Evolutionary conservation across 2,797 vertebrate species (phyloP).

Genomic region (Poeciliopsis turneri): DNA sequence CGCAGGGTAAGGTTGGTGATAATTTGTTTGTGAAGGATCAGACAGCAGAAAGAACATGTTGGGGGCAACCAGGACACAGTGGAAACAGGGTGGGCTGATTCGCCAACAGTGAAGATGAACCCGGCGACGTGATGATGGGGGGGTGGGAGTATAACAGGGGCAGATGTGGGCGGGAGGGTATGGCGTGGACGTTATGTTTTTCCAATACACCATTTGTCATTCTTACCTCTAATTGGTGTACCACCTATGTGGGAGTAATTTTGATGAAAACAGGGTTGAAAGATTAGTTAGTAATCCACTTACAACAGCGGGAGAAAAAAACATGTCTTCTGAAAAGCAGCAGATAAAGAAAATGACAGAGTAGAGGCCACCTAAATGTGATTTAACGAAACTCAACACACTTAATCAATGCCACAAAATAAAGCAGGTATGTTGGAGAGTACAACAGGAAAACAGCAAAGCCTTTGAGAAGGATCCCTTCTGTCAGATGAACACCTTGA

Average conservation of each 20-base stretch:
- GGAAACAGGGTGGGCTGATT: constrained; percentile 22
- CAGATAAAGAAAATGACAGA: constrained; percentile 31
- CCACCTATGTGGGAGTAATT: constrained; percentile 82
- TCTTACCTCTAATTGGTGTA: constrained; percentile 86
- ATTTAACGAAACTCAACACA: constrained; percentile 36
- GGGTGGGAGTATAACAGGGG: constrained; percentile 32
- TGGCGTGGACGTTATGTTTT: constrained; percentile 62
- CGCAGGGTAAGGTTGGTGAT: constrained; percentile 64
- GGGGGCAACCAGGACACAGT: constrained; percentile 30
- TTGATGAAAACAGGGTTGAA: constrained; percentile 79
- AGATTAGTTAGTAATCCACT: constrained; percentile 79
- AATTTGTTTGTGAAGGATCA: constrained; percentile 68
- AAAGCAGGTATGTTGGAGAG: constrained; percentile 13
- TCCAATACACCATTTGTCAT: constrained; percentile 65
- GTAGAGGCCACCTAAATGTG: constrained; percentile 55
- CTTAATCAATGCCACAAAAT: constrained; percentile 27
- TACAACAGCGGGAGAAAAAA: constrained; percentile 62
- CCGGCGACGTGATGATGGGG: constrained; percentile 48
- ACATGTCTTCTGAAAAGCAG: constrained; percentile 53
- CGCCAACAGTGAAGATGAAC: constrained; percentile 51
- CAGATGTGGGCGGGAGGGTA: constrained; percentile 52
- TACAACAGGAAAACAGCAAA: constrained; percentile 16
- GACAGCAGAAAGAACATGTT: constrained; percentile 62
- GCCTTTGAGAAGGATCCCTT: constrained; percentile 2
- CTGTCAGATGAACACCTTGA: neutral